Base-by-base conservation (phyloP, 1,140 invertebrate genomes). In the Drosophila micromelanica region DNA sequence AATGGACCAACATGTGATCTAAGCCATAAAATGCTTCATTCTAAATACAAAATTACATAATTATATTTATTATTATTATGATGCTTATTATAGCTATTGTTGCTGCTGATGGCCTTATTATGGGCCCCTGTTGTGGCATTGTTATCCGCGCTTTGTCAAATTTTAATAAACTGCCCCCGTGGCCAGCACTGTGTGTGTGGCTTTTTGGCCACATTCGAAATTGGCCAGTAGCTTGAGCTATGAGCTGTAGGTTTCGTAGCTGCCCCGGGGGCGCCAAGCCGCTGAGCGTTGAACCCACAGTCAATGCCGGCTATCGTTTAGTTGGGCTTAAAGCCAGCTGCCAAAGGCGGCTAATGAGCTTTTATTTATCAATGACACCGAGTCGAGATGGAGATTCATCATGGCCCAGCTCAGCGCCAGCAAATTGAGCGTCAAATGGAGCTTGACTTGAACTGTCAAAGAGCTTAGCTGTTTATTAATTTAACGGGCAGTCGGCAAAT, bases 281-380 rank as follows among this genome's bases (percentile, higher is more conserved):
- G 65, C 49, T 73, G 63, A 35, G 63, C 64, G n/a, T 48, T 73
- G 71, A 73, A 59, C 65, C 37, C 67, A 54, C 62, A 71, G 68
- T 80, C 80, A 81, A 81, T 74, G 75, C 43, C 69, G 75, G 73
- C 65, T 54, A 73, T 79, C 80, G 60, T 75, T 76, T 78, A 89
- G 68, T 59, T 69, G 40, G 40, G 15, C n/a, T 23, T 60, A 43
- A 63, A 51, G 35, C 45, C 56, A 55, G 72, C 60, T 64, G 69
- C 78, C 61, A 43, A 71, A 64, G 46, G 59, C 38, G 65, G 57
- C 69, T 87, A 87, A 87, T 87, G 84, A 89, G 79, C 63, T 81
- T 82, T 72, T 76, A 87, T 87, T 87, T 82, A 79, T 87, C 84
- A 87, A 80, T 85, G 80, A 85, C 80, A 80, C 65, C 20, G 60